Conservation (phyloP, 1,140 invertebrate genomes). For the Hycleus phaleratus region DNA sequence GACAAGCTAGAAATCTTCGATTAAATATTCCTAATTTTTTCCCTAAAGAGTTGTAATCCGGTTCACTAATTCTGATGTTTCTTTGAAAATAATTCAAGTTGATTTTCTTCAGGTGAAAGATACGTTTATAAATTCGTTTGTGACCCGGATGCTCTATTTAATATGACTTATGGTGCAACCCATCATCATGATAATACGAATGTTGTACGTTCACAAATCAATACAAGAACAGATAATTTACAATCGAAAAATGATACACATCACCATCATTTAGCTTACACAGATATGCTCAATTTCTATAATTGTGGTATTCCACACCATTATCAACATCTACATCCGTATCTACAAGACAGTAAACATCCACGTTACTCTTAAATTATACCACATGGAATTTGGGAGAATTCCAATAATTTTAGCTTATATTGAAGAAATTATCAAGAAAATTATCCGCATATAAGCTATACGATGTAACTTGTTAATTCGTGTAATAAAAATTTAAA, state of each 20-base stretch:
- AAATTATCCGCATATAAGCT: not conserved
- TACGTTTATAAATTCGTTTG: conserved; percentile 96
- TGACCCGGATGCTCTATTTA: conserved; percentile 86
- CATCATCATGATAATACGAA: conserved; percentile 16
- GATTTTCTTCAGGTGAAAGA: conserved; percentile 60
- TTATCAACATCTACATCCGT: conserved; percentile 39
- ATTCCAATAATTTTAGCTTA: too few species aligned
- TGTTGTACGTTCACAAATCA: conserved; percentile 11
- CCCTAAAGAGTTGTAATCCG: not conserved
- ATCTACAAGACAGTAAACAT: conserved; percentile 33
- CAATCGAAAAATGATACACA: conserved; percentile 34
- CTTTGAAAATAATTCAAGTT: conserved; percentile 27
- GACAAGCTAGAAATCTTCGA: too few species aligned
- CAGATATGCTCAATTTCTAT: conserved; percentile 41
- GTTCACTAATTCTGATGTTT: conserved; percentile 16
- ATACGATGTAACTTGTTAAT: not conserved
- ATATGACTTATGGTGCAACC: conserved; percentile 60
- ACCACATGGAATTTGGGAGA: too few species aligned
- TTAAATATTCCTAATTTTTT: conserved; percentile 38
- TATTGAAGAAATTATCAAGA: too few species aligned
- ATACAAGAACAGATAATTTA: conserved; percentile 26
- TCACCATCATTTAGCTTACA: conserved; percentile 39
- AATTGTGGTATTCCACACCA: conserved; percentile 39
- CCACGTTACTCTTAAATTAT: conserved; percentile 18
- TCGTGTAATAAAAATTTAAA: not conserved